Conservation (phyloP, 2,113 vertebrate species). For the Callospermophilus lateralis region DNA sequence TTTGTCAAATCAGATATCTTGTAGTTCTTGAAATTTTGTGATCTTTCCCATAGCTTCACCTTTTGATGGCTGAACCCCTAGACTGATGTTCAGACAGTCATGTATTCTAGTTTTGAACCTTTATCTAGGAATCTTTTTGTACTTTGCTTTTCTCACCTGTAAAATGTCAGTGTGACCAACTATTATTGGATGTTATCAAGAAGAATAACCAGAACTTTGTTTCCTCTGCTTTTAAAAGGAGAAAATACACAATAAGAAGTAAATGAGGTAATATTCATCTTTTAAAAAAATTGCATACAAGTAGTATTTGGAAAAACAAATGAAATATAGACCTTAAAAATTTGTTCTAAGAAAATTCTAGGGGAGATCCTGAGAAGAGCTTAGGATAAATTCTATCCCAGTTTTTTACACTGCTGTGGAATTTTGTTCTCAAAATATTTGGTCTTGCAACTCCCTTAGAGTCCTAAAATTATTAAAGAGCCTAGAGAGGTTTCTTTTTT, state of each 20-base stretch:
- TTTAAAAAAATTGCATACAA: background rate
- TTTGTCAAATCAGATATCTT: background rate
- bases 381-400: background rate
- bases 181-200: background rate
- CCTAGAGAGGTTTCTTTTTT: background rate
- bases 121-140: conserved; percentile 4
- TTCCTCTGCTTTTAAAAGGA: conserved; percentile 6
- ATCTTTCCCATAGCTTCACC: background rate
- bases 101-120: background rate
- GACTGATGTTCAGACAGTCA: background rate
- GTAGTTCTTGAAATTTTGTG: background rate
- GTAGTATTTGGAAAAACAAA: background rate
- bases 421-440: conserved; percentile 7
- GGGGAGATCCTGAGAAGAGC: background rate
- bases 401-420: background rate
- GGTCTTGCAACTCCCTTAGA: background rate
- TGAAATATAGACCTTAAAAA: background rate
- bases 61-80: background rate
- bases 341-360: conserved; percentile 48
- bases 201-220: background rate
- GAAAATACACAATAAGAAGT: background rate
- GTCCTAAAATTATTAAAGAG: conserved; percentile 20
- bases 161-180: conserved; percentile 18
- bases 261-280: background rate
- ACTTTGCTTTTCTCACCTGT: conserved; percentile 14